Percentiles rank a stretch among this genome's conserved stretches.
These are phyloP conservation scores for Anas platyrhynchos DNA, from an alignment of 2,113 vertebrate genomes.

Conservation along the genomic window DNA sequence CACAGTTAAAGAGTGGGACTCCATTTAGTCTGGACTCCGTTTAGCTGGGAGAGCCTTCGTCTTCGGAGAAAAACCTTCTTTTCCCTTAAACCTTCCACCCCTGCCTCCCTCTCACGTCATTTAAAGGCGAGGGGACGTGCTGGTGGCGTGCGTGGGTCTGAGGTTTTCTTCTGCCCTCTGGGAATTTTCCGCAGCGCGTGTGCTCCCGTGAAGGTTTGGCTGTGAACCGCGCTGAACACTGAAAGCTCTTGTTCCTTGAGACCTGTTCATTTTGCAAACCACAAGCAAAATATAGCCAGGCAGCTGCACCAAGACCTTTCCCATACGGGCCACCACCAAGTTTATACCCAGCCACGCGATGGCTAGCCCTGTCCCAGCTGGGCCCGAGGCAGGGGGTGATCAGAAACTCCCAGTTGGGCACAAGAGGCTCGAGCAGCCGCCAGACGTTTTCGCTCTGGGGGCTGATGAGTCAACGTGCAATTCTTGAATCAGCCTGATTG, in stretches of 20 bases:
- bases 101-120: not conserved
- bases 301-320: conserved; percentile 51
- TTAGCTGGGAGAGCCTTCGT: not conserved
- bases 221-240: conserved; percentile 41
- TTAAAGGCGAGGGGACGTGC: not conserved
- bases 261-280: conserved; percentile 63
- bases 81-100: not conserved
- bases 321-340: conserved; percentile 4
- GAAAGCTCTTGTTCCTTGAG: conserved; percentile 60
- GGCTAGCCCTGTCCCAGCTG: not conserved
- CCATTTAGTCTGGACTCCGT: not conserved
- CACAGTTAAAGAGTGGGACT: not conserved
- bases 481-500: conserved; percentile 16
- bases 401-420: conserved; percentile 17
- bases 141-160: not conserved
- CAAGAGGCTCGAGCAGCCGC: not conserved
- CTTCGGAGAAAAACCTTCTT: not conserved
- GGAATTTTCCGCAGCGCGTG: conserved; percentile 51
- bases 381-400: not conserved
- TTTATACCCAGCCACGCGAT: not conserved
- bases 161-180: conserved; percentile 23
- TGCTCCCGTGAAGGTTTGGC: conserved; percentile 33
- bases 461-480: not conserved
- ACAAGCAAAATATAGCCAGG: conserved; percentile 45
- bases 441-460: not conserved